Evolutionary conservation across 2,113 vertebrate genomes (phyloP).

Genomic region (Empidonax traillii): DNA sequence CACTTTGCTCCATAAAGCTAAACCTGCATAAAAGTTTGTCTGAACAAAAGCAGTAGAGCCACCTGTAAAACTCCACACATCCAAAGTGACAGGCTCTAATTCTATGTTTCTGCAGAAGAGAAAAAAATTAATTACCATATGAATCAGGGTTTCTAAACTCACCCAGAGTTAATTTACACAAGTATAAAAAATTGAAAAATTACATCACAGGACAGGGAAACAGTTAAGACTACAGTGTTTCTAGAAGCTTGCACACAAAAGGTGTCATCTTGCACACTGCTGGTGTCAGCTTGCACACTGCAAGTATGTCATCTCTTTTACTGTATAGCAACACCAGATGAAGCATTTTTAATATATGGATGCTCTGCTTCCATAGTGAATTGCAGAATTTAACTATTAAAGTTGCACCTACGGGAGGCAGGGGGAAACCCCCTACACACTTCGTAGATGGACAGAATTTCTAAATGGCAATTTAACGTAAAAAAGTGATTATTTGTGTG

Average conservation of each 20-base stretch:
- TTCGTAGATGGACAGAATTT: not conserved
- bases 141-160: not conserved
- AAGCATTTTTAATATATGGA: not conserved
- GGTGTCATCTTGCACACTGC: too few relatives aligned
- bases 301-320: not conserved
- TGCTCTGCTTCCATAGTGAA: not conserved
- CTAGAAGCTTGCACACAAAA: not conserved
- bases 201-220: not conserved
- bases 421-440: rapidly evolving
- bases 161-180: not conserved
- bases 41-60: not conserved
- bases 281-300: not conserved
- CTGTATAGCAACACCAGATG: not conserved
- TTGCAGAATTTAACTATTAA: not conserved
- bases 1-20: not conserved
- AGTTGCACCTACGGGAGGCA: not conserved
- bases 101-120: not conserved
- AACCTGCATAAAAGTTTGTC: not conserved
- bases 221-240: not conserved
- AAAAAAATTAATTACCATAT: not conserved
- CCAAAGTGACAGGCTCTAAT: not conserved
- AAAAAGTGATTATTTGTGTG: not conserved
- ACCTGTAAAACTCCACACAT: not conserved
- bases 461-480: not conserved
- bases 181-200: not conserved